phyloP scores from a whole-genome alignment of 2,113 vertebrate species.

The Hyperopisus bebe region DNA sequence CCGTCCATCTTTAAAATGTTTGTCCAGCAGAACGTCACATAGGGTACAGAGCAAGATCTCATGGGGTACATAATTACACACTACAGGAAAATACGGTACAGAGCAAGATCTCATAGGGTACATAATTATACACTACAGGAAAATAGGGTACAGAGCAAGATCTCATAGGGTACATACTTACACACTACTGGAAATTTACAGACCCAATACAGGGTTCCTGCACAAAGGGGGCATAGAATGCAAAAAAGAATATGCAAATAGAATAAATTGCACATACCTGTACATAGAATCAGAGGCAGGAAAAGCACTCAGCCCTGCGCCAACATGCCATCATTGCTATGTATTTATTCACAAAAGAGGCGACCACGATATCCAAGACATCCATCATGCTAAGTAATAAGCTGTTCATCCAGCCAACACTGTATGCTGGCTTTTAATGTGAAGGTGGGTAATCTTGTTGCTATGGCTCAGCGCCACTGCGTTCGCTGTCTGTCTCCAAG shows the following conservation, averaged over 20 bases:
- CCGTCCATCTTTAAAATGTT: not conserved
- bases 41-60: not conserved
- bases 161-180: no score
- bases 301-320: not conserved
- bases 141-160: no score
- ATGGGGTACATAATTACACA: not conserved
- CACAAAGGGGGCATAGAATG: not conserved
- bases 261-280: not conserved
- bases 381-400: not conserved
- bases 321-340: not conserved
- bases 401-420: not conserved
- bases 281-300: not conserved
- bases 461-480: not conserved
- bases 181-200: not conserved
- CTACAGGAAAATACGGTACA: not conserved
- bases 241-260: not conserved
- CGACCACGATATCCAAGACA: not conserved
- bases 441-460: constrained; percentile 13
- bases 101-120: not conserved
- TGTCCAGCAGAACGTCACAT: not conserved
- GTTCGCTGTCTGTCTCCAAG: not conserved
- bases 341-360: not conserved
- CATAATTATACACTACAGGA: no score
- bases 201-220: not conserved
- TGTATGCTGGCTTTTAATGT: not conserved